Evolutionary conservation across 2,113 vertebrate species (phyloP), one percentile per base, ranked within the genome.

Genomic region (Tautogolabrus adspersus): DNA sequence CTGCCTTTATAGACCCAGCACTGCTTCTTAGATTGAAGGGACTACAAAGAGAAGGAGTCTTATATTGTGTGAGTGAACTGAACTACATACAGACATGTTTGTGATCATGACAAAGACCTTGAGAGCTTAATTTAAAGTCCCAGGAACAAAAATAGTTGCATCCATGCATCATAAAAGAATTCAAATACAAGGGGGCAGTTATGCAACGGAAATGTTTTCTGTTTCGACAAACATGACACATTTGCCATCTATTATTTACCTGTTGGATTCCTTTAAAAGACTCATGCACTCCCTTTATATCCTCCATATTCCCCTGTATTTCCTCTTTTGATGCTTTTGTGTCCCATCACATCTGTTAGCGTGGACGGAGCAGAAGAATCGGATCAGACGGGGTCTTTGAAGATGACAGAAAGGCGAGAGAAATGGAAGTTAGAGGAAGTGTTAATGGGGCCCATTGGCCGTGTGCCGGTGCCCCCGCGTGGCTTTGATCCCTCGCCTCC

Each of bases 401-500:
- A 82, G 77, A 86, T 73, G 67, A 90, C 54, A 75, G 67, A 68
- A 49, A 42, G 30, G 64, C 8, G 26, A 52, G 68, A 74, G 68
- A 57, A 71, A 87, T 82, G 81, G n/a, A 60, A 73, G 82, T 80
- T 54, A 21, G 60, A 57, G 58, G 54, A 80, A 73, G 64, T 51
- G 22, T 74, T 85, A 82, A 87, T 77, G 58, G 69, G 58, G 52
- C 78, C 73, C 60, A 37, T 57, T 82, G 77, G 88, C 77, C 82
- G 69, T 62, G 75, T 60, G 65, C 60, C 34, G 23, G 58, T 59
- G 75, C 69, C 78, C 40, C 69, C 23, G 26, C 73, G 77, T 21
- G 66, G 60, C 85, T 92, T 85, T 90, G 86, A 92, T 88, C 86
- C 75, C 47, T 21, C 58, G 42, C 59, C 62, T 57, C 78, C 67